These are phyloP conservation scores for Tragelaphus imberbis DNA, from an alignment of 2,113 vertebrate genomes.

Conservation along the genomic window DNA sequence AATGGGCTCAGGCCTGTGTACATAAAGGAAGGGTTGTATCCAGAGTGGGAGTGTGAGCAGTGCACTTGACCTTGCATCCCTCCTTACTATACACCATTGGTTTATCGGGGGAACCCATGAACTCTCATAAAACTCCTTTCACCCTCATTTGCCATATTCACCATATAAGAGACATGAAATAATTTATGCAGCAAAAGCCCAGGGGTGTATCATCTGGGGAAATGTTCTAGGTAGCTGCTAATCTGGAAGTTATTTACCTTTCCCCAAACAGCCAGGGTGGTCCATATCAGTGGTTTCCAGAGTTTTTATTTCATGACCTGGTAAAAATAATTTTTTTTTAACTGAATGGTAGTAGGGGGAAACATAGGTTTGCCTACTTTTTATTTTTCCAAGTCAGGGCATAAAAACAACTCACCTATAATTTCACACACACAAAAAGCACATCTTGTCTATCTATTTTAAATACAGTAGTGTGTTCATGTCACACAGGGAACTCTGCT, in stretches of 20 bases:
- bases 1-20: not conserved
- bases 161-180: not conserved
- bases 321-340: not conserved
- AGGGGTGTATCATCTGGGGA: not conserved
- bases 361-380: not conserved
- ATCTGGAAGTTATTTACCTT: constrained; percentile 70
- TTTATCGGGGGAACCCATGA: not conserved
- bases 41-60: accelerated
- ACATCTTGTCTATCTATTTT: not conserved
- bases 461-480: not conserved
- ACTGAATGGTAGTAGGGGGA: not conserved
- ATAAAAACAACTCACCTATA: not conserved
- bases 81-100: not conserved
- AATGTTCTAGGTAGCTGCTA: constrained; percentile 53
- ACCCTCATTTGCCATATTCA: not conserved
- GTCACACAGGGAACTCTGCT: not conserved
- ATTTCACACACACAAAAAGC: not conserved
- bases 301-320: not conserved
- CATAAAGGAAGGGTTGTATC: not conserved
- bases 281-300: constrained; percentile 27
- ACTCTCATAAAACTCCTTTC: not conserved
- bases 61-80: not conserved
- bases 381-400: not conserved
- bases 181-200: not conserved
- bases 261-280: constrained; percentile 49